phyloP scores from a whole-genome alignment of 2,797 vertebrate genomes.

The Falco concolor region DNA sequence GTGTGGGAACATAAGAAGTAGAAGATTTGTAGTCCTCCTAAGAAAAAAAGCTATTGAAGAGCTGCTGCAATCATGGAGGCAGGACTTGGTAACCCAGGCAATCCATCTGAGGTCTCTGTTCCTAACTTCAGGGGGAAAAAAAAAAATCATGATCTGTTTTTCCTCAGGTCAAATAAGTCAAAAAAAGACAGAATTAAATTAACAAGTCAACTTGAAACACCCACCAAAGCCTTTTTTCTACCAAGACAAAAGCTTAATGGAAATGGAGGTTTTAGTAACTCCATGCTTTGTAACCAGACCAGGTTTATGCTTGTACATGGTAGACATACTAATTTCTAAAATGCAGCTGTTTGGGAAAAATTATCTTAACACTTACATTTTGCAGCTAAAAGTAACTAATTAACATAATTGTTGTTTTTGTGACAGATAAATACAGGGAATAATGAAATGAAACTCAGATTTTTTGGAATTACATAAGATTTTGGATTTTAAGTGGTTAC shows the following conservation, averaged over 20 bases:
- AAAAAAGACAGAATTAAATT: background rate
- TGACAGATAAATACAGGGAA: background rate
- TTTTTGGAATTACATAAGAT: background rate
- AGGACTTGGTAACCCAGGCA: background rate
- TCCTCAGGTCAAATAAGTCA: background rate
- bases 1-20: background rate
- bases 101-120: background rate
- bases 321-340: background rate
- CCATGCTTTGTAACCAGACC: background rate
- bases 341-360: background rate
- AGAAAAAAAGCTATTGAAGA: constrained; percentile 19
- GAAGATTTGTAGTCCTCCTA: background rate
- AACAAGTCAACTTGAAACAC: constrained; percentile 1
- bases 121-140: background rate
- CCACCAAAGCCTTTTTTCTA: background rate
- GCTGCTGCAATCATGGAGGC: background rate
- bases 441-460: background rate
- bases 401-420: background rate
- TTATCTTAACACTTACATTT: background rate
- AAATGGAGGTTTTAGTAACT: background rate
- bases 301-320: background rate
- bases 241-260: background rate
- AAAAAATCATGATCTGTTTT: background rate
- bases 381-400: background rate
- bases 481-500: background rate